Base-by-base conservation (phyloP, 92 coral and sea anemone genomes). In the Epizoanthus stellaris region DNA sequence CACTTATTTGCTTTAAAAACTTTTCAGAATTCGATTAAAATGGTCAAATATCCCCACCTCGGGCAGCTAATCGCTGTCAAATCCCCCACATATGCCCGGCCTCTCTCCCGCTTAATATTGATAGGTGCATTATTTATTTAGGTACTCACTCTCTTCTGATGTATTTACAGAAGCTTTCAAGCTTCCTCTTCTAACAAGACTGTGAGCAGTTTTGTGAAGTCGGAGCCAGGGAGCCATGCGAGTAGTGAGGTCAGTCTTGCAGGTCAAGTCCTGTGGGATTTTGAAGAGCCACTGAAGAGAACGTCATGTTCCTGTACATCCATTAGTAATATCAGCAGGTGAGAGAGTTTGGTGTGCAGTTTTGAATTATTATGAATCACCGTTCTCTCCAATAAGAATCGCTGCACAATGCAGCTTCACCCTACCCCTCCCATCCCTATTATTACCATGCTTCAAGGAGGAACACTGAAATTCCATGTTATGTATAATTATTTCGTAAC, bases 291-390 rank as follows among this genome's bases (percentile, higher is more conserved):
- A 5, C 87, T 96, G 42, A 95, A 92, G 85, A 95, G 99, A 57
- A 96, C 91, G 45, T 91, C 98, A 1, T 96, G 99, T 59, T 90
- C 97, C 12, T 96, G 99, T 86, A 96, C 99, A 6, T 96, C 99
- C 36, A 96, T 95, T 77, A 96, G 99, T 63, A 96, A 96, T 87
- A 93, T 96, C 25, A 96, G 98, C 93, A 93, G 99, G 95, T 94
- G 90, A 60, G 85, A 86, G 40, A 42, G 49, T 62, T 19, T 45
- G 56, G 21, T 47, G 10, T 17, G 6, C 16, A 30, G 36, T 20
- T 60, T 19, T 6, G 38, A 25, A 21, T 45, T 84, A 10, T 16
- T 15, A 11, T 76, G 11, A 42, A 14, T 21, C 65, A 23, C 39
- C 12, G 66, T 65, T 65, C 70, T 65, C 70, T 20, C 38, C 38